Percentiles rank a stretch among this genome's conserved stretches.
Conservation (phyloP, 2,113 vertebrate genomes). For the Oceanodroma tethys region DNA sequence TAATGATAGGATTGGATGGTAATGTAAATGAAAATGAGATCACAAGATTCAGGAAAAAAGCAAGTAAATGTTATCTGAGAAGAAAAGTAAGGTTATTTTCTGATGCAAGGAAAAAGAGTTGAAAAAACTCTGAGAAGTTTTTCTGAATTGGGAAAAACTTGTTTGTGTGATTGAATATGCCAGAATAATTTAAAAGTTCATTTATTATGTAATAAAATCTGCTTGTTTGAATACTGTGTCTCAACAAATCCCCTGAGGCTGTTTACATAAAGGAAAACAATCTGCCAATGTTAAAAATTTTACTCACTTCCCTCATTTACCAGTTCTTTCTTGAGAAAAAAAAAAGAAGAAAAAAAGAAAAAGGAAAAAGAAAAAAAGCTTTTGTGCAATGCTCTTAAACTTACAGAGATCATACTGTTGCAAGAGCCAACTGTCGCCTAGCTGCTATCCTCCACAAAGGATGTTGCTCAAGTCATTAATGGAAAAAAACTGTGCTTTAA, state of each 20-base stretch:
- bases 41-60: background rate
- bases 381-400: background rate
- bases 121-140: background rate
- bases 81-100: background rate
- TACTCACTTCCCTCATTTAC: slow-evolving; percentile 1
- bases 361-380: background rate
- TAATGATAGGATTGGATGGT: background rate
- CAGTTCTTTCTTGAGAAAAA: background rate
- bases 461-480: background rate
- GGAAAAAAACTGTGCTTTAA: background rate
- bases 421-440: background rate
- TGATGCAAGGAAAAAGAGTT: background rate
- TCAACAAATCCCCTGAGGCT: background rate
- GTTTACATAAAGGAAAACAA: slow-evolving; percentile 18
- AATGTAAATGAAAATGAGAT: background rate
- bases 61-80: background rate
- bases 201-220: slow-evolving; percentile 21
- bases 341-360: background rate
- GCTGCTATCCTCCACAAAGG: background rate
- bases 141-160: background rate
- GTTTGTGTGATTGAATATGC: background rate
- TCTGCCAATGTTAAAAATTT: background rate
- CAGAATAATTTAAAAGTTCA: slow-evolving; percentile 3
- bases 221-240: background rate
- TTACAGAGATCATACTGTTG: background rate